Evolutionary conservation across 1,140 invertebrate species (phyloP), one percentile per base, ranked within the genome.

Genomic region (Pristionchus pacificus): DNA sequence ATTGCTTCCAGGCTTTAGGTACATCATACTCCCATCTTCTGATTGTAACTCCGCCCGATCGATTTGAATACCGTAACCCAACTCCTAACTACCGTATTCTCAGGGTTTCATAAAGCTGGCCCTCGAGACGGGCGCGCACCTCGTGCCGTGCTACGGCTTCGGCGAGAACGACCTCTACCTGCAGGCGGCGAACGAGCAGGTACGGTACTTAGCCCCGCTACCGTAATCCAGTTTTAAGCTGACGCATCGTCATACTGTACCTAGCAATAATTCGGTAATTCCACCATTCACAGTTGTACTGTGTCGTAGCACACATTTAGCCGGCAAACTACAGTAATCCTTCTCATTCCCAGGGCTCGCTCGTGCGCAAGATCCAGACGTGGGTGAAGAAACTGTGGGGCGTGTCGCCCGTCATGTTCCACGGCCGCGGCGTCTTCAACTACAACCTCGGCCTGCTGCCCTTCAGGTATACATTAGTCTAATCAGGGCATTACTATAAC

Each of bases 131-230:
- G 74, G 77, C 25, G 81, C 85, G 58, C 74, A 74, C 66, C 67
- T 87, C 10, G 85, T 87, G 6, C 86, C 86, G 19, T 82, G 85
- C 2, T 85, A 84, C 75, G 77, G 79, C 2, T 87, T 87, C 80
- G 85, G 86, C 2, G 86, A 87, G 75, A 86, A 84, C 67, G 83
- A 85, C 60, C 57, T 85, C 1, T 87, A 78, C 75, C 64, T 75
- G 24, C 86, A 87, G 74, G 66, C 84, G 2, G 58, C 70, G 3
- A 29, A 29, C 27, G 15, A 68, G 6, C 29, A 69, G 65, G 27
- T 27, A 15, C 31, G 31, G 15, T 14, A 13, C n/a, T n/a, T n/a
- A n/a, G n/a, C n/a, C n/a, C n/a, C n/a, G n/a, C 24, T 61, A 24
- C 10, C 60, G 1, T 24, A 57, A 24, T 19, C 24, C n/a, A 57